Base-by-base conservation (phyloP, 2,113 vertebrate species). In the Stegastes partitus region DNA sequence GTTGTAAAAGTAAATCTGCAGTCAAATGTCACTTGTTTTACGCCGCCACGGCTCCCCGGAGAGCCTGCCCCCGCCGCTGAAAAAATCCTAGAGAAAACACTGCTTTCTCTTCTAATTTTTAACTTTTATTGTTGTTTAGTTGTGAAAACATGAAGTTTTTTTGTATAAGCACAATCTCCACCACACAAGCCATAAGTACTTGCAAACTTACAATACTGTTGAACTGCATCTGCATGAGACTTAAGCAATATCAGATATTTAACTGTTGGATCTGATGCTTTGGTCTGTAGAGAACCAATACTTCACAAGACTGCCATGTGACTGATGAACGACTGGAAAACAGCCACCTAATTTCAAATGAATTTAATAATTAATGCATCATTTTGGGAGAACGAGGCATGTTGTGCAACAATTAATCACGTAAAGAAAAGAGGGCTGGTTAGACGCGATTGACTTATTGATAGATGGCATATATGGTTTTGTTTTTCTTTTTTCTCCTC, bases 351-450 rank as follows among this genome's bases (percentile, higher is more conserved):
- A 82, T 87, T 89, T 89, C 80, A 91, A 56, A 75, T 77, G 51
- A 68, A 56, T 55, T 88, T 72, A 86, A 90, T 81, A 81, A 90
- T 80, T 71, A 68, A 88, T 91, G 78, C 22, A 79, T 91, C 70
- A 84, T 82, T 87, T 69, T 19, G 22, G 37, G 19, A 70, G 65
- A 77, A 62, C 28, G 56, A 50, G 31, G 26, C 15, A 58, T 59
- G 39, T 79, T 67, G 44, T 49, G 18, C 68, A 69, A 84, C 65
- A 61, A 58, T 79, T 19, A 59, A 81, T 77, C 77, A 53, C 28
- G 65, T 65, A 45, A 57, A 68, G 47, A 82, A 59, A 54, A 87
- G 66, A 59, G 19, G 44, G n/a, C 26, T 59, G 82, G 14, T 56
- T 64, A 62, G 47, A 82, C 51, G 18, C n/a, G 53, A 25, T 39